Evolutionary conservation across 2,888 invertebrate species (phyloP).

Genomic region (Papilio protenor): DNA sequence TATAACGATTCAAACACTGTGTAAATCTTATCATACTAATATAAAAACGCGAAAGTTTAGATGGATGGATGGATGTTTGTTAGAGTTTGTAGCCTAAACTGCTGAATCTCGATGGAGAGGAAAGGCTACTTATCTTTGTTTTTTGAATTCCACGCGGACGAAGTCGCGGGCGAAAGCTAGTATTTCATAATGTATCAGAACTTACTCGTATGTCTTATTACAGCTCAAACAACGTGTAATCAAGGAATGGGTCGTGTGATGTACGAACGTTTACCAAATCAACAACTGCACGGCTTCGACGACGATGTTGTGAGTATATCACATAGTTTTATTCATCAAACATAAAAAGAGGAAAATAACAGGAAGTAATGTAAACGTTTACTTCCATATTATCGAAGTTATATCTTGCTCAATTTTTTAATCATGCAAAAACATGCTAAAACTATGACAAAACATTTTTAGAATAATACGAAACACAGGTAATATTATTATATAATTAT

Average conservation of each 20-base stretch:
- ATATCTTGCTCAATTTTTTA: not conserved
- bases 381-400: not conserved
- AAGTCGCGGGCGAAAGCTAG: no score
- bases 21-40: no score
- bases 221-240: constrained; percentile 96
- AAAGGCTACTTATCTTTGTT: no score
- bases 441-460: not conserved
- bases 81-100: no score
- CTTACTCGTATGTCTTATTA: constrained; percentile 46
- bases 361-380: not conserved
- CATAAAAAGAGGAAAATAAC: constrained; percentile 24
- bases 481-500: not conserved
- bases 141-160: no score
- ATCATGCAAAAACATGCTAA: not conserved
- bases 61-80: no score
- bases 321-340: constrained; percentile 15
- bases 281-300: constrained; percentile 94
- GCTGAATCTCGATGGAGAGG: no score
- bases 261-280: constrained; percentile 94
- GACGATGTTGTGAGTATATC: constrained; percentile 90
- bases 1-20: no score
- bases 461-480: not conserved
- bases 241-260: constrained; percentile 94
- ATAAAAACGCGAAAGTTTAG: no score
- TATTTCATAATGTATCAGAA: no score